A percentile compares a stretch with the other conserved stretches of the same genome.
phyloP scores from a whole-genome alignment of 2,888 invertebrate genomes.

The Sialis fuliginosa region DNA sequence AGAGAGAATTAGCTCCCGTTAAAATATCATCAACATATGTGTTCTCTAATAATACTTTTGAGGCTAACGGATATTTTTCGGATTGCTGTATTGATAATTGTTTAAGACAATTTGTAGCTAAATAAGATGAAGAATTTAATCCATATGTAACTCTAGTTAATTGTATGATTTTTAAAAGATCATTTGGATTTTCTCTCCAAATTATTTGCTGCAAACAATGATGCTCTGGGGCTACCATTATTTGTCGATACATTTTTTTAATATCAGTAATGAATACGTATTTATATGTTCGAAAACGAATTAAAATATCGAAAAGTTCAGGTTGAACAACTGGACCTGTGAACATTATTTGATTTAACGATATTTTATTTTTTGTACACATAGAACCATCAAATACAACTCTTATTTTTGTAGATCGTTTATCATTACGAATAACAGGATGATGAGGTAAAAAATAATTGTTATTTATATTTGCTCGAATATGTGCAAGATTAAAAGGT shows the following conservation, averaged over 20 bases:
- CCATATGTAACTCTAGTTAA: not conserved
- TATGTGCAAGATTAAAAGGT: not conserved
- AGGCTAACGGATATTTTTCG: not conserved
- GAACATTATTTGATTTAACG: not conserved
- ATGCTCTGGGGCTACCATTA: not conserved
- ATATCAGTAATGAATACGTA: not conserved
- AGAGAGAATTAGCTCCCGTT: not conserved
- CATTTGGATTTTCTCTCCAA: not conserved
- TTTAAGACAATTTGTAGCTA: not conserved
- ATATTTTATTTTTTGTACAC: not conserved
- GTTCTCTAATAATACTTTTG: not conserved
- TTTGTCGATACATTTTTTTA: constrained; percentile 1
- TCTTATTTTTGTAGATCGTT: not conserved
- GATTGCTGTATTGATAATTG: not conserved
- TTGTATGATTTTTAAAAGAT: not conserved
- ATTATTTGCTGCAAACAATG: not conserved
- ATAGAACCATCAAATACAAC: not conserved
- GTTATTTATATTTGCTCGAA: not conserved
- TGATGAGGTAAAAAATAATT: not conserved
- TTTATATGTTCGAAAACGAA: not conserved
- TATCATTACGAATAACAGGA: not conserved
- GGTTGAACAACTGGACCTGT: not conserved
- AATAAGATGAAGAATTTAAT: not conserved
- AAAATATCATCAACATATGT: not conserved
- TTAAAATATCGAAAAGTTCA: not conserved